These are phyloP conservation scores for Pterocles burchelli DNA, from an alignment of 2,113 vertebrate genomes.

Conservation along the genomic window DNA sequence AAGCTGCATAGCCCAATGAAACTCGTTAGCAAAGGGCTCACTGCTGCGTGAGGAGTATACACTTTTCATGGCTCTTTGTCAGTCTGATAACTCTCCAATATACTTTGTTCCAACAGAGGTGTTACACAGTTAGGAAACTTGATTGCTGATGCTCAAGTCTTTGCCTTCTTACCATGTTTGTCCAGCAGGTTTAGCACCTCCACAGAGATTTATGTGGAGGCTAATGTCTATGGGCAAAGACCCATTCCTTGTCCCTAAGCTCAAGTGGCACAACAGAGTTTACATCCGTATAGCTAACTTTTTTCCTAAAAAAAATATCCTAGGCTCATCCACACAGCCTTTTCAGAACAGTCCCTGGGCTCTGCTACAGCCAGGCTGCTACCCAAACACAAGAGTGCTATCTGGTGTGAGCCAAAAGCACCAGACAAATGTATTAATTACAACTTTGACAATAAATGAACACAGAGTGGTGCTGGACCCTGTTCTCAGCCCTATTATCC, in stretches of 20 bases:
- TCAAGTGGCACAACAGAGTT: neutral
- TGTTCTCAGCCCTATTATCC: neutral
- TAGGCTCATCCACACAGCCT: neutral
- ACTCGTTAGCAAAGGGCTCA: neutral
- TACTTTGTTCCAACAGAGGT: neutral
- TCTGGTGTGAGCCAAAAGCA: neutral
- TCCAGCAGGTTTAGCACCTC: accelerated
- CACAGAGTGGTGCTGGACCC: neutral
- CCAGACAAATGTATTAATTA: neutral
- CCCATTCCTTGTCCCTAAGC: neutral
- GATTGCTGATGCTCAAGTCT: neutral
- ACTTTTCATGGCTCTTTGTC: neutral
- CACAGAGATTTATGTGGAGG: neutral
- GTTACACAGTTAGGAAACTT: neutral
- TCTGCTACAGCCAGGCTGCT: neutral
- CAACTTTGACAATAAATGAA: neutral
- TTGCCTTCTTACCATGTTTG: neutral
- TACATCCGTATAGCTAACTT: neutral
- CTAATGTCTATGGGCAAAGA: neutral
- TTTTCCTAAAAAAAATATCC: neutral
- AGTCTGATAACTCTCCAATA: neutral
- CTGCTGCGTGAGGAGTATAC: neutral
- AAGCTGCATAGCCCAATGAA: neutral
- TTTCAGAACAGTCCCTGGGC: neutral
- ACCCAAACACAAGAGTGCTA: neutral